phyloP scores from a whole-genome alignment of 2,797 vertebrate genomes.

The Poecile montanus region DNA sequence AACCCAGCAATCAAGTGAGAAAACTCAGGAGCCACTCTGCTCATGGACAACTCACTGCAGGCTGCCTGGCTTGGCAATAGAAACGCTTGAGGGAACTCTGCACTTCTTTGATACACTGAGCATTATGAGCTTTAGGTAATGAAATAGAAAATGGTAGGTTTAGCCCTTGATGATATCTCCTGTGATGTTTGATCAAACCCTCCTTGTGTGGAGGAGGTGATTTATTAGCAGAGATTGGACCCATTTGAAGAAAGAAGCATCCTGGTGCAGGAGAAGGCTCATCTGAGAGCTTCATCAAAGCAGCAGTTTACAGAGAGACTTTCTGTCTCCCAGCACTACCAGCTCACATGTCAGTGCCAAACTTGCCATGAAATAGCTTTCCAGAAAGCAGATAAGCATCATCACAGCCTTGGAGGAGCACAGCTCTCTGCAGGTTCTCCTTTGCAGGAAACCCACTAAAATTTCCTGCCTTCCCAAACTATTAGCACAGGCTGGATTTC shows the following conservation, averaged over 20 bases:
- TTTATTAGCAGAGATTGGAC: slow-evolving; percentile 4
- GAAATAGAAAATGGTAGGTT: background rate
- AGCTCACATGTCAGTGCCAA: background rate
- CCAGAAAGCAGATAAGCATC: background rate
- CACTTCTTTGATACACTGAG: background rate
- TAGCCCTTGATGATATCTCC: background rate
- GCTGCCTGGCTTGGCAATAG: background rate
- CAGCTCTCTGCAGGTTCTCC: background rate
- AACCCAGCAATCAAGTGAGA: background rate
- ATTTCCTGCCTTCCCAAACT: background rate
- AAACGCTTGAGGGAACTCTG: background rate
- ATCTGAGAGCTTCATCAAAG: slow-evolving; percentile 4
- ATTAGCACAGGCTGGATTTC: background rate
- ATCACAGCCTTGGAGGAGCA: background rate
- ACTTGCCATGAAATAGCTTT: background rate
- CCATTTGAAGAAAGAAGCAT: background rate
- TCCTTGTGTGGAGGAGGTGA: background rate
- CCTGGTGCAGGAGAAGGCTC: background rate
- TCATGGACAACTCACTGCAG: accelerated
- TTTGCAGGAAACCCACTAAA: background rate
- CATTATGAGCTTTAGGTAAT: background rate
- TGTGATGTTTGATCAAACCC: slow-evolving; percentile 6
- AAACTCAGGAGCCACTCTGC: background rate
- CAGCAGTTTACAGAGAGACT: background rate
- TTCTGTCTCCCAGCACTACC: background rate